Conservation (phyloP, 2,113 vertebrate genomes). For the Pungitius pungitius region DNA sequence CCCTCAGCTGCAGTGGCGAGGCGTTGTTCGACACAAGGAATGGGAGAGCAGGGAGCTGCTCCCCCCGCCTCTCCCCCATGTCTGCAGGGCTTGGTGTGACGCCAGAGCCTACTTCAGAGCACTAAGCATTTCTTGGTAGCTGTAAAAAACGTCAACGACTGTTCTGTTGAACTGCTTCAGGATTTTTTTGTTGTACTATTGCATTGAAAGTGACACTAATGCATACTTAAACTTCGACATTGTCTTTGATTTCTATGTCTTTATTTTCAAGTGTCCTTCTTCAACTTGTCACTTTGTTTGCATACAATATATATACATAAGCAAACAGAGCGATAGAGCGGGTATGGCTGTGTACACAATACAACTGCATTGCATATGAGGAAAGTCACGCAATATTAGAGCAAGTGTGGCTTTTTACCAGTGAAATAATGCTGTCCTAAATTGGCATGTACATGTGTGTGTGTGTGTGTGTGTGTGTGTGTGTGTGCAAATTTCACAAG, state of each 20-base stretch:
- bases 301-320: no score
- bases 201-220: background rate
- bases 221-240: background rate
- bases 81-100: constrained; percentile 29
- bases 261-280: background rate
- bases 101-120: constrained; percentile 22
- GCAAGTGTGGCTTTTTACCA: background rate
- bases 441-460: no score
- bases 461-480: background rate
- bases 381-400: background rate
- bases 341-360: background rate
- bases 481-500: background rate
- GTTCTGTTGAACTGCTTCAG: constrained; percentile 11
- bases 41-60: constrained; percentile 1
- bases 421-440: background rate
- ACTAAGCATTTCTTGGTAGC: background rate
- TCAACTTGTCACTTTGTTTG: background rate
- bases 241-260: background rate
- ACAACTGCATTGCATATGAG: background rate
- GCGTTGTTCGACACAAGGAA: constrained; percentile 26
- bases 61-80: background rate
- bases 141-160: constrained; percentile 14
- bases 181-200: background rate
- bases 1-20: constrained; percentile 4
- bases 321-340: no score